Evolutionary conservation across 2,797 vertebrate species (phyloP).

Genomic region (Odontamblyopus lacepedii): DNA sequence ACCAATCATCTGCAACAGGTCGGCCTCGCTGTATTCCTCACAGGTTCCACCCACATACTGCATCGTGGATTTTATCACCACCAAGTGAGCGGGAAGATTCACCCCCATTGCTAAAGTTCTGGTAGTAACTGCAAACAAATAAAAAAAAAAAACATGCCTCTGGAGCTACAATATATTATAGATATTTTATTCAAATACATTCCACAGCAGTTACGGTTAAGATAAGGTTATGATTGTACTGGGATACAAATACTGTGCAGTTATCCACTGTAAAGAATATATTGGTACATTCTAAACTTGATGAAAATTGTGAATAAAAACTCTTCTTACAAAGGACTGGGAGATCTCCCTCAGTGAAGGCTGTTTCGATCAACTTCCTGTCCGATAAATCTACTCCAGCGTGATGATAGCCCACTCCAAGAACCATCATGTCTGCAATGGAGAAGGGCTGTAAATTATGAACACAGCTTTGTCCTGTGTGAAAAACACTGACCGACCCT

Average conservation of each 20-base stretch:
- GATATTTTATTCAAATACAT: too few relatives aligned
- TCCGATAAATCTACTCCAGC: conserved; percentile 92
- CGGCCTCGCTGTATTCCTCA: conserved; percentile 95
- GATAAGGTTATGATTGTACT: too few relatives aligned
- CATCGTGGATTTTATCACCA: conserved; percentile 95
- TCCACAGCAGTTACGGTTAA: too few relatives aligned
- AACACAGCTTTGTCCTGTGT: background rate
- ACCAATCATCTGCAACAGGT: conserved; percentile 98
- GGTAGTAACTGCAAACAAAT: conserved; percentile 86
- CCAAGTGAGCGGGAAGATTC: conserved; percentile 96
- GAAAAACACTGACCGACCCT: background rate
- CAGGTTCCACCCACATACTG: conserved; percentile 92
- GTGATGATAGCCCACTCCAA: conserved; percentile 94
- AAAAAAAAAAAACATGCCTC: background rate
- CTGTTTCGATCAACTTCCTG: conserved; percentile 88
- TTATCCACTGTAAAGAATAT: too few relatives aligned
- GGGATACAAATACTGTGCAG: too few relatives aligned
- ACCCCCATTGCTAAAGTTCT: conserved; percentile 97
- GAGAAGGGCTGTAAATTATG: background rate
- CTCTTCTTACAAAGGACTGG: conserved; percentile 91
- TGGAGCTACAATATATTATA: too few relatives aligned
- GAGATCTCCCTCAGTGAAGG: conserved; percentile 89
- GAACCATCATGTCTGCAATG: conserved; percentile 72
- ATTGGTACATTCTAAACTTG: too few relatives aligned
- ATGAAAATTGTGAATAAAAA: too few relatives aligned